Conservation (phyloP, 2,888 invertebrate species). For the Hirtodrosophila confusa region DNA sequence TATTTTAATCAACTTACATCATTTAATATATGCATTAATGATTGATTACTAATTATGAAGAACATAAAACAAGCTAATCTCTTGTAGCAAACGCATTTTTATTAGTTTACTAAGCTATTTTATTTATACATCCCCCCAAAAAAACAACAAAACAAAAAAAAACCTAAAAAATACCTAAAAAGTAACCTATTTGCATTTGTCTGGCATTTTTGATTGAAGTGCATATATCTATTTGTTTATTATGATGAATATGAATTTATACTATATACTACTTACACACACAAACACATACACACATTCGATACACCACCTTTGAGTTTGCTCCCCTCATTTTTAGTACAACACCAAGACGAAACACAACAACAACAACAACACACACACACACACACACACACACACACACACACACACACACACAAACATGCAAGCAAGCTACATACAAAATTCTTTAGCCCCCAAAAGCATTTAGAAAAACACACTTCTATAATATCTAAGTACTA, state of each 20-base stretch:
- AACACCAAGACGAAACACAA: constrained; percentile 23
- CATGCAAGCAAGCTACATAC: constrained; percentile 57
- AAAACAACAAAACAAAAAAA: constrained; percentile 13
- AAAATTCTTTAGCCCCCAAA: constrained; percentile 42
- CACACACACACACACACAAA: constrained; percentile 40
- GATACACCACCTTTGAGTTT: constrained; percentile 35
- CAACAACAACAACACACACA: constrained; percentile 22
- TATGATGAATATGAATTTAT: background rate
- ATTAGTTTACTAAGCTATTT: constrained; percentile 39
- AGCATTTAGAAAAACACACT: constrained; percentile 40
- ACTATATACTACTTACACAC: constrained; percentile 9
- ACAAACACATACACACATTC: constrained; percentile 13
- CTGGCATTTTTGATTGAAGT: constrained; percentile 50
- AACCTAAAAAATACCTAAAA: constrained; percentile 3
- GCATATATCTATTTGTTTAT: constrained; percentile 23
- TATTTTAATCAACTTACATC: constrained; percentile 40
- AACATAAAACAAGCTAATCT: constrained; percentile 30
- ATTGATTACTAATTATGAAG: constrained; percentile 45
- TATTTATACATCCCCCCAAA: constrained; percentile 15
- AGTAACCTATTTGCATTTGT: constrained; percentile 47
- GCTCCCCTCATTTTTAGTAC: constrained; percentile 50
- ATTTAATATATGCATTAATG: constrained; percentile 49
- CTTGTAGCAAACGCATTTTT: constrained; percentile 50
- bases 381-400: constrained; percentile 40
- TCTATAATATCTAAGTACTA: constrained; percentile 30